Percentiles rank a stretch among this genome's conserved stretches.
Conservation (phyloP, 2,797 vertebrate species). For the Crypturellus tataupa region DNA sequence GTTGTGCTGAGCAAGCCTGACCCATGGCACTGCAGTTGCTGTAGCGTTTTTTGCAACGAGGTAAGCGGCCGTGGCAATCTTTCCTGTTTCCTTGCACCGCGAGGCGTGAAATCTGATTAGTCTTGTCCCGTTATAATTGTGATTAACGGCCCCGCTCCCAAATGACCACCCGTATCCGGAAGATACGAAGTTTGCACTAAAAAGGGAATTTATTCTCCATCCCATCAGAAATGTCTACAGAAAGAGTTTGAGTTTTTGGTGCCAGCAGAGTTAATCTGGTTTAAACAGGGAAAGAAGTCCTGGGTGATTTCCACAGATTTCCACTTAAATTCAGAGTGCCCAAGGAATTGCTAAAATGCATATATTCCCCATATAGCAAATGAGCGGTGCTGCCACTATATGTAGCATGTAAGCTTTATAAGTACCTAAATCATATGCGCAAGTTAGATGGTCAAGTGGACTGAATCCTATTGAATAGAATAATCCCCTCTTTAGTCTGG, state of each 20-base stretch:
- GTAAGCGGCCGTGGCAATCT: background rate
- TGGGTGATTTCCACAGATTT: background rate
- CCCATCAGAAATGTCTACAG: background rate
- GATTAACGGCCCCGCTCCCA: conserved; percentile 18
- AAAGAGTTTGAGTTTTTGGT: background rate
- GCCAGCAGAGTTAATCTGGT: background rate
- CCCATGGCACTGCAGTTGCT: background rate
- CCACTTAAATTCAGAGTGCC: background rate
- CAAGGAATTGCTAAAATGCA: background rate
- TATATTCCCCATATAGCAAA: background rate
- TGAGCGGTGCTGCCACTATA: background rate
- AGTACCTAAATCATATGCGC: background rate
- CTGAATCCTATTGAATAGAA: background rate
- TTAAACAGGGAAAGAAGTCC: background rate
- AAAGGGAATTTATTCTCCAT: background rate
- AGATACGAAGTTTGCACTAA: background rate
- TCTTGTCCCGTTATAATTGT: conserved; percentile 43
- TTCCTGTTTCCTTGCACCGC: conserved; percentile 32
- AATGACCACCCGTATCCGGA: background rate
- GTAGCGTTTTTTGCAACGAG: background rate
- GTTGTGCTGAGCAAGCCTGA: background rate
- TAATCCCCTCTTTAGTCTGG: background rate
- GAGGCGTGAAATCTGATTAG: conserved; percentile 68
- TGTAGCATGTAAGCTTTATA: background rate
- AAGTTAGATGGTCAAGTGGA: background rate